These are phyloP conservation scores for Automeris io DNA, from an alignment of 2,888 invertebrate genomes.

Conservation along the genomic window DNA sequence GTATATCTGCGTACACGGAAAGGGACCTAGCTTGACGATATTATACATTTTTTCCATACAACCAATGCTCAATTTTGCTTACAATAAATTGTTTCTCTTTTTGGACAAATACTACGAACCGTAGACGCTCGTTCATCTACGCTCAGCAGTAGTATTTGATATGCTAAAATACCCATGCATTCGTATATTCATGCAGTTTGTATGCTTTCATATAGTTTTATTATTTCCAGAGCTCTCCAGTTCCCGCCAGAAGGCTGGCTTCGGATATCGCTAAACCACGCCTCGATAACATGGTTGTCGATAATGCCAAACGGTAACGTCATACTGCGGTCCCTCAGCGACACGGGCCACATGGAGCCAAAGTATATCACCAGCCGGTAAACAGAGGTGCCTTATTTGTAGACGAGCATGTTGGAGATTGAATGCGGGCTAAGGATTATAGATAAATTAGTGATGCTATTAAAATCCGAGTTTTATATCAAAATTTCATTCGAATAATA, in stretches of 20 bases:
- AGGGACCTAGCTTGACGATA: too few relatives aligned
- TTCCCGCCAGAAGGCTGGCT: slow-evolving; percentile 99
- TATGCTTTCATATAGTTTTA: background rate
- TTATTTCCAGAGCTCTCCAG: slow-evolving; percentile 88
- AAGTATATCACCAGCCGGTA: slow-evolving; percentile 81
- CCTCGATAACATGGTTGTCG: slow-evolving; percentile 93
- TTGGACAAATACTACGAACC: too few relatives aligned
- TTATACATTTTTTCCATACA: too few relatives aligned
- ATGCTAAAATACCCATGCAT: too few relatives aligned
- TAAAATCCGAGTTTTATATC: too few relatives aligned
- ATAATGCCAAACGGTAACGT: slow-evolving; percentile 93
- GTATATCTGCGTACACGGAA: too few relatives aligned
- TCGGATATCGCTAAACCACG: slow-evolving; percentile 92
- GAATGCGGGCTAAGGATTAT: background rate
- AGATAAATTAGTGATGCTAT: background rate
- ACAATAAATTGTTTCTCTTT: too few relatives aligned
- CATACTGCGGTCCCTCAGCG: slow-evolving; percentile 87
- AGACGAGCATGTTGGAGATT: background rate
- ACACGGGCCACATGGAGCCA: slow-evolving; percentile 93
- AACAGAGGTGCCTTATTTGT: slow-evolving; percentile 27
- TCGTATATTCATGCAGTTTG: too few relatives aligned
- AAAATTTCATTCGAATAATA: too few relatives aligned
- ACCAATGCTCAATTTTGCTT: too few relatives aligned
- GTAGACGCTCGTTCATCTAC: too few relatives aligned
- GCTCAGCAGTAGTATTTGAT: too few relatives aligned